Evolutionary conservation across 2,888 invertebrate species (phyloP).

Genomic region (Keiferia lycopersicella): DNA sequence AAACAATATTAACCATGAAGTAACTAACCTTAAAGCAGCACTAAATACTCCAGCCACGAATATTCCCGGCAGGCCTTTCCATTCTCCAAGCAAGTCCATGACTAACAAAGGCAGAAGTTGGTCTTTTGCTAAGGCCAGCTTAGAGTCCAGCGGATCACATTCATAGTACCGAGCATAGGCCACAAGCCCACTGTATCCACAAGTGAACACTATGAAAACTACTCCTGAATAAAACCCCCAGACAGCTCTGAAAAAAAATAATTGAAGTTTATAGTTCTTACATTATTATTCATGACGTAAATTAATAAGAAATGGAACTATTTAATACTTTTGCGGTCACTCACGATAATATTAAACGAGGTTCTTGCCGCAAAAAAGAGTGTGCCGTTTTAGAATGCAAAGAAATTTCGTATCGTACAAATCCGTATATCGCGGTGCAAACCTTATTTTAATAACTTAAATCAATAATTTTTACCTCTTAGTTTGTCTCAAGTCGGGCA

Average conservation of each 20-base stretch:
- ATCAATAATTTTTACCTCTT: conserved; percentile 56
- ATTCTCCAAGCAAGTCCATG: conserved; percentile 89
- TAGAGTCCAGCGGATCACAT: conserved; percentile 87
- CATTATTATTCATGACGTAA: too few species aligned
- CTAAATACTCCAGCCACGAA: conserved; percentile 96
- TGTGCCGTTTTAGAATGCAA: too few species aligned
- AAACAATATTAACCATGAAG: too few species aligned
- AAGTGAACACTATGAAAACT: conserved; percentile 83
- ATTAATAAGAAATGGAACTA: too few species aligned
- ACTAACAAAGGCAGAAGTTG: conserved; percentile 91
- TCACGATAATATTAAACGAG: too few species aligned
- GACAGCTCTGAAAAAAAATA: conserved; percentile 80
- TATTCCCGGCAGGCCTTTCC: conserved; percentile 91
- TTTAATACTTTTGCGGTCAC: too few species aligned
- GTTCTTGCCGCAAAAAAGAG: too few species aligned
- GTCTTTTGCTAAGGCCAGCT: conserved; percentile 87
- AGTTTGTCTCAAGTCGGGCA: conserved; percentile 84
- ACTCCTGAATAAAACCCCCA: conserved; percentile 86
- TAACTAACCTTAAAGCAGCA: conserved; percentile 88
- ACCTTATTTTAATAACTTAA: background rate
- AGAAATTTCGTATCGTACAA: too few species aligned
- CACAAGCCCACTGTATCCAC: conserved; percentile 87
- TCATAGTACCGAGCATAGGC: conserved; percentile 87
- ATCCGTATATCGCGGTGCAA: too few species aligned
- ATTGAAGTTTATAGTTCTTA: background rate